Base-by-base conservation (phyloP, 2,797 vertebrate species). In the Lutjanus argentimaculatus region DNA sequence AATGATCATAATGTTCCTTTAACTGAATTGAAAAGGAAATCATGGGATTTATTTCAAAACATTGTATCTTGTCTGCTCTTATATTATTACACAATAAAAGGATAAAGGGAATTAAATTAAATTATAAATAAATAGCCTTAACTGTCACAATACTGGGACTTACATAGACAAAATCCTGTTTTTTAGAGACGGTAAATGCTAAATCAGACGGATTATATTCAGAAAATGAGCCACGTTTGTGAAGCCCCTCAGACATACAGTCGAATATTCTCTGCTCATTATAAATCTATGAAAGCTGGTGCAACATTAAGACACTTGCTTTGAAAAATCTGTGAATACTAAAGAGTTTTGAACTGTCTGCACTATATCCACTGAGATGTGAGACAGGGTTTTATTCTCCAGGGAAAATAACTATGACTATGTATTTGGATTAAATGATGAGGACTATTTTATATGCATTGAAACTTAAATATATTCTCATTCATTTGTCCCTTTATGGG, bases 231-330 rank as follows among this genome's bases (percentile, higher is more conserved):
- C 8, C 76, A 42, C 30, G 62, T 71, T 46, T 55, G 40, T 66
- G 40, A 76, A 42, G 64, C 48, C 42, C 40, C n/a, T 62, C 55
- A 63, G 59, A 62, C 9, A 4, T 11, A 49, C 11, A 40, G 71
- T 2, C 22, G 57, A 58, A 36, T 36, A 36, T 14, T 45, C 17
- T 67, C 42, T 19, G 2, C 55, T 81, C 22, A 73, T 83, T 73
- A 75, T 62, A 66, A 83, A 80, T 77, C 67, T 46, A 79, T 79
- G 55, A 80, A 85, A 72, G 42, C 43, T 46, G 40, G 22, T 21
- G 55, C 21, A 71, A 57, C 55, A 53, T 51, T 45, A 17, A 68
- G 30, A 59, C 22, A 57, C 21, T 66, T 57, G 62, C 6, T 53
- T 8, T 67, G 21, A 55, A 70, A 70, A 53, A 68, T 52, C 58